phyloP scores from a whole-genome alignment of 2,113 vertebrate genomes.

The Phalacrocorax pelagicus region DNA sequence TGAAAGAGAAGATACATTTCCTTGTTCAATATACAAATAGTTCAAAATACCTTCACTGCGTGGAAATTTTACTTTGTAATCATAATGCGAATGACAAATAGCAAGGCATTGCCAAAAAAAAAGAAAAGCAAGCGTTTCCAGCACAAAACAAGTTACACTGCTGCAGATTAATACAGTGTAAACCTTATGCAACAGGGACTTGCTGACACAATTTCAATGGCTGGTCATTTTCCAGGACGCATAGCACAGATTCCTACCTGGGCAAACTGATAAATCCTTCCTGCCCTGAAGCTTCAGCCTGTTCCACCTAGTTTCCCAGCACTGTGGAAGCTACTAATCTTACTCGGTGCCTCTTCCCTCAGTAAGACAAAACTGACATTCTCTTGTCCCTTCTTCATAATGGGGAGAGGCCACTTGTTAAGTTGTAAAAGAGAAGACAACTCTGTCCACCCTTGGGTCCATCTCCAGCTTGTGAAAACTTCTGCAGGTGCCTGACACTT shows the following conservation, averaged over 20 bases:
- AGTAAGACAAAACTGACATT: neutral
- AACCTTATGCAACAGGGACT: neutral
- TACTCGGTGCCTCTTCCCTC: neutral
- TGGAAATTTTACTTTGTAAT: neutral
- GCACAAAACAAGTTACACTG: neutral
- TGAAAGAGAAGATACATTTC: slow-evolving; percentile 9
- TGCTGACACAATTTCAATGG: neutral
- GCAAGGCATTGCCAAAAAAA: neutral
- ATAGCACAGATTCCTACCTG: neutral
- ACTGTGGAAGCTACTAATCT: neutral
- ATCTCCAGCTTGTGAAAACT: neutral
- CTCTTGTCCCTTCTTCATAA: neutral
- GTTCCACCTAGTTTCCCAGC: neutral
- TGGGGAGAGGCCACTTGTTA: accelerated
- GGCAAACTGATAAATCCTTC: neutral
- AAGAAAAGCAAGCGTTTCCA: neutral
- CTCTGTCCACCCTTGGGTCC: neutral
- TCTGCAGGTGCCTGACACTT: neutral
- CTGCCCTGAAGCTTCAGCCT: neutral
- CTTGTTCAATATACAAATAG: neutral
- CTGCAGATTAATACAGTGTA: neutral
- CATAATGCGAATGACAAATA: neutral
- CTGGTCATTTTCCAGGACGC: neutral
- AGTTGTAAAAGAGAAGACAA: neutral
- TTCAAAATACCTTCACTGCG: neutral